Evolutionary conservation across 2,888 invertebrate genomes (phyloP).

Genomic region (Amphipyra tragopoginis): DNA sequence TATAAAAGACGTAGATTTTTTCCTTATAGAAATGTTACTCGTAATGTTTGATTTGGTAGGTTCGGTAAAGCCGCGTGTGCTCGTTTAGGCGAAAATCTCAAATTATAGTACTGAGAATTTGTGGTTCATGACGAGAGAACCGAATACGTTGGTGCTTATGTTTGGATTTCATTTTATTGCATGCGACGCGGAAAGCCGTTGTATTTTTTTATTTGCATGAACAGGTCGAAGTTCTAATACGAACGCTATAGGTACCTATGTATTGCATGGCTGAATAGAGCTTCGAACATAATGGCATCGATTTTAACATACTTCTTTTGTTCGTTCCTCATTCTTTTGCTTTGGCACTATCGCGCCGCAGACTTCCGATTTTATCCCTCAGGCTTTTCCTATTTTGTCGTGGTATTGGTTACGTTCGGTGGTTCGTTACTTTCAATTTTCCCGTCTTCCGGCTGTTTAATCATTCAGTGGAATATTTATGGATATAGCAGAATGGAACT

Average conservation of each 20-base stretch:
- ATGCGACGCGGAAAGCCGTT: background rate
- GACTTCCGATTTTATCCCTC: conserved; percentile 13
- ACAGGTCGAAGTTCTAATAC: conserved; percentile 2
- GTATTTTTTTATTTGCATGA: conserved; percentile 20
- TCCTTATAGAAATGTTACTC: conserved; percentile 14
- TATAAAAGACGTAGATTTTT: conserved; percentile 16
- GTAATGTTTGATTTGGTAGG: conserved; percentile 21
- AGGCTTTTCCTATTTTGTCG: conserved; percentile 7
- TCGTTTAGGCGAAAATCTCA: conserved; percentile 26
- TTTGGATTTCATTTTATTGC: conserved; percentile 27
- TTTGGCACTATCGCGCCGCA: conserved; percentile 7
- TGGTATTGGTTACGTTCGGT: background rate
- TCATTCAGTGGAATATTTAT: background rate
- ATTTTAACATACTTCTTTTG: conserved; percentile 24
- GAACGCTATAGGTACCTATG: conserved; percentile 2
- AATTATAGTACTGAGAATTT: conserved; percentile 34
- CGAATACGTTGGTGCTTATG: conserved; percentile 5
- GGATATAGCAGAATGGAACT: background rate
- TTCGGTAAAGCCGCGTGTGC: conserved; percentile 9
- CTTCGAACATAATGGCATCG: conserved; percentile 8
- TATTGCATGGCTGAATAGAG: conserved; percentile 11
- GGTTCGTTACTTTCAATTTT: background rate
- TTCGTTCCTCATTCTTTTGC: conserved; percentile 21
- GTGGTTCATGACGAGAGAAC: conserved; percentile 20
- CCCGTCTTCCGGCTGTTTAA: background rate